phyloP scores from a whole-genome alignment of 2,888 invertebrate species.

The Eupithecia vulgata region DNA sequence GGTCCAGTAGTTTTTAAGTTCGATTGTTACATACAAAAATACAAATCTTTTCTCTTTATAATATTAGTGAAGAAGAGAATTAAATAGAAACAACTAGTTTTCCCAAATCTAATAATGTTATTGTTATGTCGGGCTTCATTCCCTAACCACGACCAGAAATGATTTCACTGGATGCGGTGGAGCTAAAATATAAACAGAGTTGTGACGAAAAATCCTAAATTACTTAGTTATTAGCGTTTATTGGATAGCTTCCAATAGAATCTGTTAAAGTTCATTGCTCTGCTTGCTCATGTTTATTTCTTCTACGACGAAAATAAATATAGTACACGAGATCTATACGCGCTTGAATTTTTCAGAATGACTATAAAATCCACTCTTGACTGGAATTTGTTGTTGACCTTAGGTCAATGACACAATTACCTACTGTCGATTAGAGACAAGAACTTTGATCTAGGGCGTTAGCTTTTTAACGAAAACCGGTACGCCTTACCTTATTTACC shows the following conservation, averaged over 20 bases:
- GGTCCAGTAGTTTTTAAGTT: too few relatives aligned
- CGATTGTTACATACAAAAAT: too few relatives aligned
- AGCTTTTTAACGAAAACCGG: slow-evolving; percentile 45
- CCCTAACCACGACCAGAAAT: too few relatives aligned
- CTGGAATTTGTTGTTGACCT: neutral
- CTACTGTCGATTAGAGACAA: slow-evolving; percentile 28
- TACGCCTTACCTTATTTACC: neutral
- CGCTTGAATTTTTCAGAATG: neutral
- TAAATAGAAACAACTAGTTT: too few relatives aligned
- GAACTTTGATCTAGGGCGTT: slow-evolving; percentile 38
- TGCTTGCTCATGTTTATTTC: slow-evolving; percentile 35
- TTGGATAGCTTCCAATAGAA: slow-evolving; percentile 38
- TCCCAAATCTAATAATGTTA: too few relatives aligned
- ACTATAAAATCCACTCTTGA: neutral
- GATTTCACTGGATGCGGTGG: neutral
- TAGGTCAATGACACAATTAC: slow-evolving; percentile 4
- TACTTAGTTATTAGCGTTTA: slow-evolving; percentile 3
- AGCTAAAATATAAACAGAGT: neutral
- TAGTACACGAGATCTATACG: neutral
- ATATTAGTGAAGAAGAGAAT: too few relatives aligned
- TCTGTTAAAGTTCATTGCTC: slow-evolving; percentile 40
- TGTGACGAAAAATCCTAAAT: neutral
- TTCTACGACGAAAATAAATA: slow-evolving; percentile 21
- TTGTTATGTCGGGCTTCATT: too few relatives aligned
- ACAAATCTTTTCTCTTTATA: too few relatives aligned